These are phyloP conservation scores for Leucoraja ocellata DNA, from an alignment of 2,797 vertebrate species.

Conservation along the genomic window DNA sequence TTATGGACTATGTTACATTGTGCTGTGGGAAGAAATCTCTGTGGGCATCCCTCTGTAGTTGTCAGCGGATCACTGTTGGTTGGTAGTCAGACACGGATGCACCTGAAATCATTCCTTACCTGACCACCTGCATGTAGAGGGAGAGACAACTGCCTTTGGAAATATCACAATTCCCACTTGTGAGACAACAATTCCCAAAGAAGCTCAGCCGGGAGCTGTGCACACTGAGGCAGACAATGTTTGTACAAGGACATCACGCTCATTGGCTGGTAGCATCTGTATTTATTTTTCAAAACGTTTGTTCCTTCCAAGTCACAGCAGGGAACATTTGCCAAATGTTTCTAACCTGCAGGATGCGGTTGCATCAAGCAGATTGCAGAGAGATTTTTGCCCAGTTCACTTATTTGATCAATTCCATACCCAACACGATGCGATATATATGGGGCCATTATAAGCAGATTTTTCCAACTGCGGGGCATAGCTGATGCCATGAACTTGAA, in stretches of 20 bases:
- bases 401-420: neutral
- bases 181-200: neutral
- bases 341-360: neutral
- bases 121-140: neutral
- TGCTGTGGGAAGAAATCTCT: neutral
- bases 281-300: neutral
- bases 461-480: neutral
- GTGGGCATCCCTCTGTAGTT: neutral
- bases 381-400: neutral
- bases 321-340: neutral
- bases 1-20: neutral
- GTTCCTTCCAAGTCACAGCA: neutral
- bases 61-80: neutral
- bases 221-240: neutral
- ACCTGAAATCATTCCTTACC: neutral
- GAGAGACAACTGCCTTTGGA: neutral
- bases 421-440: neutral
- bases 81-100: neutral
- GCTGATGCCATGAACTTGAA: neutral
- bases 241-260: neutral
- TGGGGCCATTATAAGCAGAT: neutral
- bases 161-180: neutral
- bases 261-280: neutral
- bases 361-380: neutral
- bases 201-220: neutral